Evolutionary conservation across 2,797 vertebrate species (phyloP).

Genomic region (Nasua narica): DNA sequence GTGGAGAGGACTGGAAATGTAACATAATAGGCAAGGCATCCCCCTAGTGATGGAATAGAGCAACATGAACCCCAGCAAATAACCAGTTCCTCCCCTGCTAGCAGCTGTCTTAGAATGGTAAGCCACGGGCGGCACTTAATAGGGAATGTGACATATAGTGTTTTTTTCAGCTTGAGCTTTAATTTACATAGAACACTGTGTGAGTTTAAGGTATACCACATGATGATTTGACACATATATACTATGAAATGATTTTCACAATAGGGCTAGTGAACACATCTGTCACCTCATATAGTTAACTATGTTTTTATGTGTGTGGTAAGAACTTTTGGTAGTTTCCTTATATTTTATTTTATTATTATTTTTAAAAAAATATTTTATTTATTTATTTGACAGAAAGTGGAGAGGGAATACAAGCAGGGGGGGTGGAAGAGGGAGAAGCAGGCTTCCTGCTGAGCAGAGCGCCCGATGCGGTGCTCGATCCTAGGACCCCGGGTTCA

Average conservation of each 20-base stretch:
- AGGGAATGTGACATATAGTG: not conserved
- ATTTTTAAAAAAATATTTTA: no score
- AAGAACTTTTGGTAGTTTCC: not conserved
- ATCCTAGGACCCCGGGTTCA: no score
- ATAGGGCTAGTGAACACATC: not conserved
- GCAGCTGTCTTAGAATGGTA: not conserved
- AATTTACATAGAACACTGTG: not conserved
- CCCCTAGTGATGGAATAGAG: not conserved
- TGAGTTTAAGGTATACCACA: not conserved
- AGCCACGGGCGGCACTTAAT: not conserved
- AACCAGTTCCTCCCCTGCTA: not conserved
- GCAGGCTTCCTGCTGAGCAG: no score
- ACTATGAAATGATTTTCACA: not conserved
- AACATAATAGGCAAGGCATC: not conserved
- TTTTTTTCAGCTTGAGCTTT: not conserved
- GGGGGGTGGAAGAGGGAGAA: no score
- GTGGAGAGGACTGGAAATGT: not conserved
- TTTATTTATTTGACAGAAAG: no score
- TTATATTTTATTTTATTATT: not conserved
- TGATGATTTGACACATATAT: not conserved
- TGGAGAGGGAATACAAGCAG: no score
- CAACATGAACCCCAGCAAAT: not conserved
- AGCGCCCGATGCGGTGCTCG: no score
- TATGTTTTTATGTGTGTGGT: not conserved
- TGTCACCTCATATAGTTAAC: not conserved